phyloP scores from a whole-genome alignment of 2,113 vertebrate species.

The Oreochromis aureus region DNA sequence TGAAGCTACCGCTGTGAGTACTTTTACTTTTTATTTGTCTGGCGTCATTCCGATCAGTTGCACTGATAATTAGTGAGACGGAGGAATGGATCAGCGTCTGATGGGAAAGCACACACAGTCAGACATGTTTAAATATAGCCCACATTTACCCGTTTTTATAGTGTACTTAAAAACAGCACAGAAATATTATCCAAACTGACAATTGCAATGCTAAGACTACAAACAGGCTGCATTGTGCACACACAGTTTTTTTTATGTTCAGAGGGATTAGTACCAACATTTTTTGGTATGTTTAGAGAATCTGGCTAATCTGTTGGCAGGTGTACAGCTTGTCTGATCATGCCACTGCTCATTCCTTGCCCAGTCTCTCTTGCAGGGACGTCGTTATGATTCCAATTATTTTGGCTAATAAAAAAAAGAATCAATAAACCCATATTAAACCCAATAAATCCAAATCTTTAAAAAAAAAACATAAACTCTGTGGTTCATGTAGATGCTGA shows the following conservation, averaged over 20 bases:
- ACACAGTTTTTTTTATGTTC: background rate
- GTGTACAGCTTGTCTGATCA: background rate
- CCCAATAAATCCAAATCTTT: background rate
- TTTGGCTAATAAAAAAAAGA: background rate
- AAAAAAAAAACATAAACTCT: background rate
- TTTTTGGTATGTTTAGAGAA: background rate
- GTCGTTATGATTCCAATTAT: background rate
- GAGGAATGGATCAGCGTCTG: background rate
- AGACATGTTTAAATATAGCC: background rate
- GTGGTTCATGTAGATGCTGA: background rate
- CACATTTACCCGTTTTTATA: background rate
- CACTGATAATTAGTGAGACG: background rate
- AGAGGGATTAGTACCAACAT: background rate
- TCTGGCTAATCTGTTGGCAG: background rate
- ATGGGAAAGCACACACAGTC: background rate
- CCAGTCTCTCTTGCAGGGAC: background rate
- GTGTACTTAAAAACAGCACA: background rate
- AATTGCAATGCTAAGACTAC: background rate
- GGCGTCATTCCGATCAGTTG: background rate
- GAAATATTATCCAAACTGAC: background rate
- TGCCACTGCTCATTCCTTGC: background rate
- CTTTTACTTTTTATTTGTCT: background rate
- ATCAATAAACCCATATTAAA: background rate
- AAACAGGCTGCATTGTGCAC: background rate
- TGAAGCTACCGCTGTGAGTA: background rate